Conservation (phyloP, 2,113 vertebrate genomes). For the Triplophysa tibetana region DNA sequence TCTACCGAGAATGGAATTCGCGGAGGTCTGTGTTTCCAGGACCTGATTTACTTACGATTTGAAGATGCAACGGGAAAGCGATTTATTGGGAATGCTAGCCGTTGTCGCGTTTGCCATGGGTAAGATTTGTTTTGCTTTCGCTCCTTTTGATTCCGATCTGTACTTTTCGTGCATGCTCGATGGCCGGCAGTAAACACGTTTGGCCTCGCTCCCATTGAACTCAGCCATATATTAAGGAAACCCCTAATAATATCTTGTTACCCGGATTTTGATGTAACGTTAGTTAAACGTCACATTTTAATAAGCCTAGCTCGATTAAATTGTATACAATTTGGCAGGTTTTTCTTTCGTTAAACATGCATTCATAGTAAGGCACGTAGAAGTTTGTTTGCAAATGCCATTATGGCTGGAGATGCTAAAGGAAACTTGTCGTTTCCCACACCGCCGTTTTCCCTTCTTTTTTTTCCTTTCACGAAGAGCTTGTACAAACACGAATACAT, state of each 20-base stretch:
- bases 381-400: constrained; percentile 30
- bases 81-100: constrained; percentile 35
- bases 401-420: constrained; percentile 32
- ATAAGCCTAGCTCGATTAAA: not conserved
- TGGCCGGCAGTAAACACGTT: constrained; percentile 50
- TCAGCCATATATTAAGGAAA: constrained; percentile 23
- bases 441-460: not conserved
- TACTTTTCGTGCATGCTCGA: constrained; percentile 42
- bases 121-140: constrained; percentile 53
- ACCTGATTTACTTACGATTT: not conserved
- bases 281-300: not conserved
- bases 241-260: not conserved
- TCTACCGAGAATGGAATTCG: constrained; percentile 50
- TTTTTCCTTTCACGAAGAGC: not conserved
- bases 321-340: not conserved
- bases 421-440: constrained; percentile 25
- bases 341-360: not conserved
- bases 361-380: not conserved
- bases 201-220: constrained; percentile 48
- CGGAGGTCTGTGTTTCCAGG: not conserved
- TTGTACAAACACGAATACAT: not conserved
- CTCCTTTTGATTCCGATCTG: constrained; percentile 4
- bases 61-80: constrained; percentile 44
- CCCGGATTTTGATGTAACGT: too few relatives aligned
- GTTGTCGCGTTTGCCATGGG: constrained; percentile 36